phyloP scores from a whole-genome alignment of 2,113 vertebrate genomes.

The Gadus chalcogrammus region DNA sequence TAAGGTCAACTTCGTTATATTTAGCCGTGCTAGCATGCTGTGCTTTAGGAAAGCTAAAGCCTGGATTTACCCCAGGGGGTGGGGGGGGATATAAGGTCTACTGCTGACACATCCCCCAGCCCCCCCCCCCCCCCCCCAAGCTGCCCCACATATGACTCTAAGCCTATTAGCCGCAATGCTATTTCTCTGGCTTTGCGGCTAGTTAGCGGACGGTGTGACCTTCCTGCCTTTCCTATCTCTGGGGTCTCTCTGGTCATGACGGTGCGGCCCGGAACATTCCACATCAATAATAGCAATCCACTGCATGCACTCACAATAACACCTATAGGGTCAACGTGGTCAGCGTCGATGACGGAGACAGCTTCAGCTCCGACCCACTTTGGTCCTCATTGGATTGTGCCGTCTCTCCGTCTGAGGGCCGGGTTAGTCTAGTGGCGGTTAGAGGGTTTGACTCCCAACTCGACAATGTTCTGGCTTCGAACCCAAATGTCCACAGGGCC shows the following conservation, averaged over 20 bases:
- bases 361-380: no score
- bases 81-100: conserved; percentile 50
- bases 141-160: conserved; percentile 62
- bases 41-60: conserved; percentile 56
- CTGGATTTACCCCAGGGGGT: conserved; percentile 54
- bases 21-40: conserved; percentile 54
- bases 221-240: background rate
- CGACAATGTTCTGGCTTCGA: no score
- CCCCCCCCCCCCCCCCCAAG: conserved; percentile 35
- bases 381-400: no score
- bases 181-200: conserved; percentile 30
- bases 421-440: no score
- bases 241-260: background rate
- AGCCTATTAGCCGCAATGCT: conserved; percentile 55
- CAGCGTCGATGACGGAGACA: no score
- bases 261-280: background rate
- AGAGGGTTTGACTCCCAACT: no score
- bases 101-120: conserved; percentile 37
- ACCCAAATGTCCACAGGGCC: no score
- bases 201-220: background rate
- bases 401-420: no score
- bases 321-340: no score
- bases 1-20: conserved; percentile 60
- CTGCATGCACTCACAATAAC: background rate
- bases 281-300: background rate